These are phyloP conservation scores for Sylvicola cinctus DNA, from an alignment of 2,888 invertebrate genomes.

Conservation along the genomic window DNA sequence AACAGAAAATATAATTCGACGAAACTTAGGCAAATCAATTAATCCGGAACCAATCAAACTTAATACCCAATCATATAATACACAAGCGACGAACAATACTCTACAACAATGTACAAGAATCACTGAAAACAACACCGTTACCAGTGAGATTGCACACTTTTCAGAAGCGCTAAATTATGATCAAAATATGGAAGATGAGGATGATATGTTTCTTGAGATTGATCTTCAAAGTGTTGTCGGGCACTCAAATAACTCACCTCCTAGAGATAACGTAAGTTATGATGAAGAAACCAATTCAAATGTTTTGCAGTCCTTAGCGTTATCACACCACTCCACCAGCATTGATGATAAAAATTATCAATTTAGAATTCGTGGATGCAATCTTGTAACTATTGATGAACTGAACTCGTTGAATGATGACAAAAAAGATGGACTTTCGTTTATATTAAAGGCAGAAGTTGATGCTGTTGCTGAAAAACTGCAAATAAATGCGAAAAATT, in stretches of 20 bases:
- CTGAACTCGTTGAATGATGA: neutral
- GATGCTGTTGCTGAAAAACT: slow-evolving; percentile 3
- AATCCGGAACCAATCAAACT: slow-evolving; percentile 17
- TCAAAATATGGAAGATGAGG: neutral
- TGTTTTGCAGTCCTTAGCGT: neutral
- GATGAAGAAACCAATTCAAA: neutral
- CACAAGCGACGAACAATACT: neutral
- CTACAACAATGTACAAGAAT: no score
- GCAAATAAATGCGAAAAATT: slow-evolving; percentile 3
- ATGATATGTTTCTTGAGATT: neutral
- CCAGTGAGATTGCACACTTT: neutral
- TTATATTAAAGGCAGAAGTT: slow-evolving; percentile 4
- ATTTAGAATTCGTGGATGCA: slow-evolving; percentile 5
- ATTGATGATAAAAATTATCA: slow-evolving; percentile 4
- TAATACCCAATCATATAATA: neutral
- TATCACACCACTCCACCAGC: no score
- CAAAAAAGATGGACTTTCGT: slow-evolving; percentile 1
- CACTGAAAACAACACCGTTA: no score
- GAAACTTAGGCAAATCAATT: slow-evolving; percentile 25
- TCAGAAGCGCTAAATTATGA: neutral
- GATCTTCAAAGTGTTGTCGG: neutral
- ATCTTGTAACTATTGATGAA: slow-evolving; percentile 6
- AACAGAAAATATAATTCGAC: slow-evolving; percentile 31
- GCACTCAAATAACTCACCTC: neutral
- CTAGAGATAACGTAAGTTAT: neutral